Evolutionary conservation across 2,888 invertebrate genomes (phyloP).

Genomic region (Artemia sp.): DNA sequence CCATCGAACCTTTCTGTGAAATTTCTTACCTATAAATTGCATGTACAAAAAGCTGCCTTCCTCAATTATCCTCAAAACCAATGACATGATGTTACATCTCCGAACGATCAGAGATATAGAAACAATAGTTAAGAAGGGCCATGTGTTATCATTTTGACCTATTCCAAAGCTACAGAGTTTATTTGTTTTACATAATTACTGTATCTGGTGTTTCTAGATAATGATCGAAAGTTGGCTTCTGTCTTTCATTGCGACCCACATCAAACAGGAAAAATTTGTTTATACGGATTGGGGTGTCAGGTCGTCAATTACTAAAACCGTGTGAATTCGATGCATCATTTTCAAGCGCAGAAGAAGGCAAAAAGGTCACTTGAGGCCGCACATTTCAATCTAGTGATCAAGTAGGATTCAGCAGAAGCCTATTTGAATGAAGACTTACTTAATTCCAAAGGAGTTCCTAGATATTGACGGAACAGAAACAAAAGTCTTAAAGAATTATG

Average conservation of each 20-base stretch:
- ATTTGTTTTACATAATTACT: background rate
- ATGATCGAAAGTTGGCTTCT: conserved; percentile 9
- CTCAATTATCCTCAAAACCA: no score
- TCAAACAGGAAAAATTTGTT: conserved; percentile 13
- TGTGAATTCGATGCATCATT: background rate
- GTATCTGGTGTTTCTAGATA: conserved; percentile 4
- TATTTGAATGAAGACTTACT: no score
- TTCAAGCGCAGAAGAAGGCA: background rate
- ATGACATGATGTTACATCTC: background rate
- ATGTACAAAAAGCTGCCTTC: no score
- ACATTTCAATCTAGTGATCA: no score
- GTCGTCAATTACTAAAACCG: background rate
- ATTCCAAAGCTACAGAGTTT: conserved; percentile 8
- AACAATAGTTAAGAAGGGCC: conserved; percentile 4
- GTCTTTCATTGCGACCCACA: conserved; percentile 13
- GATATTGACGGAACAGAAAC: no score
- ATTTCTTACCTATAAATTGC: no score
- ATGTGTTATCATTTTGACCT: conserved; percentile 13
- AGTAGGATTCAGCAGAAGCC: no score
- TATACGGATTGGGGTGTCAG: background rate
- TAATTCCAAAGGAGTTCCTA: no score
- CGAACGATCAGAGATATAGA: background rate
- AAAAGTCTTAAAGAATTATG: no score
- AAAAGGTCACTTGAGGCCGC: background rate
- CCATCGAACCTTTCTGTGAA: no score